phyloP scores from a whole-genome alignment of 2,113 vertebrate species.

The Pelvicachromis taeniatus region DNA sequence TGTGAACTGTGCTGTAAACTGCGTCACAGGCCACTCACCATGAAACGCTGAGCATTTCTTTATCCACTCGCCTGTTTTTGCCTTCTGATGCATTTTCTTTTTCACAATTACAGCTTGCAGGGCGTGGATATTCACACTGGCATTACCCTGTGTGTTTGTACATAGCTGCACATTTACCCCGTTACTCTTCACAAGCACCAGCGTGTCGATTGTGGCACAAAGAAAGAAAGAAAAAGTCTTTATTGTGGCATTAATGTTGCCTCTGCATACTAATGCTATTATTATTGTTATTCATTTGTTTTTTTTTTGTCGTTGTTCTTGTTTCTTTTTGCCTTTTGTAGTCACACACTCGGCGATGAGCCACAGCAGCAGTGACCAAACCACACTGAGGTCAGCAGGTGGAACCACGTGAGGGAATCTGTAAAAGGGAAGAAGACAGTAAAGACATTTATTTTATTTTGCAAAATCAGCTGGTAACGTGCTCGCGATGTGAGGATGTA shows the following conservation, averaged over 20 bases:
- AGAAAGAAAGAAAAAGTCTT: not conserved
- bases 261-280: not conserved
- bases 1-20: not conserved
- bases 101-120: not conserved
- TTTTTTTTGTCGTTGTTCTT: not conserved
- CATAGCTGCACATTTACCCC: not conserved
- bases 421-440: not conserved
- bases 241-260: not conserved
- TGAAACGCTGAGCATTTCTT: not conserved
- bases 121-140: not conserved
- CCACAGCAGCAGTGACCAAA: not conserved
- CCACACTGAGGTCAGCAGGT: not conserved
- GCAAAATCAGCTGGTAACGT: not conserved
- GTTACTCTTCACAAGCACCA: not conserved
- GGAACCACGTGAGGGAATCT: not conserved
- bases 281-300: not conserved
- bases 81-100: not conserved
- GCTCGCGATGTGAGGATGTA: not conserved
- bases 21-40: not conserved
- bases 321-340: not conserved
- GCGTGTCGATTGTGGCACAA: not conserved
- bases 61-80: not conserved
- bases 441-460: not conserved
- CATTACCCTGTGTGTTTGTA: not conserved
- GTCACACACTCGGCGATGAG: not conserved